phyloP scores from a whole-genome alignment of 2,113 vertebrate species.

The Capreolus pygargus region DNA sequence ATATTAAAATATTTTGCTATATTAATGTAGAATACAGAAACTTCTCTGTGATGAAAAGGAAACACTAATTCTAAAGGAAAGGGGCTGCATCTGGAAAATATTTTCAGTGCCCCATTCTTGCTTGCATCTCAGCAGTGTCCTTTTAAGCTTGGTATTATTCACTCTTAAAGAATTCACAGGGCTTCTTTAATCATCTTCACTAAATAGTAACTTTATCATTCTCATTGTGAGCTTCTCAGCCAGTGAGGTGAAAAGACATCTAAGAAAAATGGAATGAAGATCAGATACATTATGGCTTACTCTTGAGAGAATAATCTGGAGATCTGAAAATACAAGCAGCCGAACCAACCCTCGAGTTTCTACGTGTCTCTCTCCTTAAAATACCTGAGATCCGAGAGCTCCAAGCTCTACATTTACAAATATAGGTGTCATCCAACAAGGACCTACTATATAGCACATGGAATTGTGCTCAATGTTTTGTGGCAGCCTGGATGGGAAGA shows the following conservation, averaged over 20 bases:
- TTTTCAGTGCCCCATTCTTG: not conserved
- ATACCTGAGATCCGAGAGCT: not conserved
- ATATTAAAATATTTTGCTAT: not conserved
- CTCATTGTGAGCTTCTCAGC: not conserved
- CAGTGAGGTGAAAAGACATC: not conserved
- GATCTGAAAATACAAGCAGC: not conserved
- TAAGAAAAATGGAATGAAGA: not conserved
- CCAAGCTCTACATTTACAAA: not conserved
- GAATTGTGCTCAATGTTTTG: not conserved
- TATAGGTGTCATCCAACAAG: not conserved
- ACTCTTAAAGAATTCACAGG: not conserved
- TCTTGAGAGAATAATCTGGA: not conserved
- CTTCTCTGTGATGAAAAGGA: not conserved
- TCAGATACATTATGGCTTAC: not conserved
- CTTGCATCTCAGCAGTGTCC: not conserved
- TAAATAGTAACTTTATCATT: not conserved
- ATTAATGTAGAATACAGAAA: not conserved
- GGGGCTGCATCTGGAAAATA: not conserved
- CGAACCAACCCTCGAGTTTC: not conserved
- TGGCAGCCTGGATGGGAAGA: not conserved
- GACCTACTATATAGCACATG: not conserved
- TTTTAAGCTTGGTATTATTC: slow-evolving; percentile 1
- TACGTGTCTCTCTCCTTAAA: not conserved
- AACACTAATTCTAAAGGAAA: not conserved
- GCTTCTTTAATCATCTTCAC: not conserved